Percentiles rank a stretch among this genome's conserved stretches.
Evolutionary conservation across 1,140 invertebrate species (phyloP).

Genomic region (Orius insidiosus): DNA sequence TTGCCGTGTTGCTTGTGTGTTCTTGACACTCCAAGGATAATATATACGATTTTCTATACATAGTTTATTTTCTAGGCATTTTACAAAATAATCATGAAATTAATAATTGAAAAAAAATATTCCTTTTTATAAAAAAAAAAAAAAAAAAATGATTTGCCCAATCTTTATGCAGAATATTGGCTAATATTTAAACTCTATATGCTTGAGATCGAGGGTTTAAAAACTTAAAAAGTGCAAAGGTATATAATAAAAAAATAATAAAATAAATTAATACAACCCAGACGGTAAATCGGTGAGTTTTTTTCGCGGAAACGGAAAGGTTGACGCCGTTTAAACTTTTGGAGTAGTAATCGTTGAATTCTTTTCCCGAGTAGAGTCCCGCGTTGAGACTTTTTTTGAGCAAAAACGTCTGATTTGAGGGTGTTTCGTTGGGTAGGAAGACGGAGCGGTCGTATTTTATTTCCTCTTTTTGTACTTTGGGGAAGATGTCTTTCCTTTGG

Average conservation of each 20-base stretch:
- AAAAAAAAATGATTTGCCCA: no score
- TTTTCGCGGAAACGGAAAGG: conserved; percentile 24
- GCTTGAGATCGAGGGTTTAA: no score
- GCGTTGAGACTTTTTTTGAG: conserved; percentile 38
- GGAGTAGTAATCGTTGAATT: conserved; percentile 19
- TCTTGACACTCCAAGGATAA: no score
- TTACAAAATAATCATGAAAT: no score
- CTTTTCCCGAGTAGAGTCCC: conserved; percentile 39
- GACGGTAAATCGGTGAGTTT: conserved; percentile 54
- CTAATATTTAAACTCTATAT: no score
- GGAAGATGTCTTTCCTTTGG: background rate
- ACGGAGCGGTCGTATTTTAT: conserved; percentile 13
- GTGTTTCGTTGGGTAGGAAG: conserved; percentile 3
- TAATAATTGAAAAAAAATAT: no score
- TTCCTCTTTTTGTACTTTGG: background rate
- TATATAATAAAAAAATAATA: background rate
- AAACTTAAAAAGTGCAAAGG: no score
- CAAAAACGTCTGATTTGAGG: conserved; percentile 19
- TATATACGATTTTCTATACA: no score
- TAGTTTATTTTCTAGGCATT: no score
- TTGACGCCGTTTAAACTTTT: conserved; percentile 18
- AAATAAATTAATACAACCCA: conserved; percentile 39
- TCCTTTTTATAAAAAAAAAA: no score
- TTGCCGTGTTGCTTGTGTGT: no score
- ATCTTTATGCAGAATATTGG: no score